A percentile compares a stretch with the other conserved stretches of the same genome.
Evolutionary conservation across 1,140 invertebrate species (phyloP).

Genomic region (Vanessa atalanta): DNA sequence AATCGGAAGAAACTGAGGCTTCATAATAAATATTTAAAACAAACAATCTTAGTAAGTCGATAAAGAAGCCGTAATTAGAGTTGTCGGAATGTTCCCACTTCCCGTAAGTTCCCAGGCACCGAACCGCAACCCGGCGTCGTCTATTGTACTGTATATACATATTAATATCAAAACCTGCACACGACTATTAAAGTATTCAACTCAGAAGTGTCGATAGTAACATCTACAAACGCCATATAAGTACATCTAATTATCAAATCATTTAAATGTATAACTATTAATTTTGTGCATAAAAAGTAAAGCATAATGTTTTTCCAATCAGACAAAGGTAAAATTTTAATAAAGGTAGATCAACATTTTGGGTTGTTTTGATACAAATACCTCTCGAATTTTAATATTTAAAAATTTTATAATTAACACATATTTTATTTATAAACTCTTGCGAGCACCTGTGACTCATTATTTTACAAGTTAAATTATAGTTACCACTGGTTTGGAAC

Average conservation of each 20-base stretch:
- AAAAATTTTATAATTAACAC: no score
- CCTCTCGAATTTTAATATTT: no score
- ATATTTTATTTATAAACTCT: no score
- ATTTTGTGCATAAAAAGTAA: no score
- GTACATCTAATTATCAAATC: background rate
- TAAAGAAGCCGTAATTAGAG: slow-evolving; percentile 37
- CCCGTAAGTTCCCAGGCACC: slow-evolving; percentile 40
- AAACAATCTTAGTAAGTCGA: slow-evolving; percentile 21
- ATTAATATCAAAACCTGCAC: slow-evolving; percentile 14
- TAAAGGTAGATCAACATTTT: no score
- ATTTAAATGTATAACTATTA: no score
- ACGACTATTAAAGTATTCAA: background rate
- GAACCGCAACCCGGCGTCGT: slow-evolving; percentile 32
- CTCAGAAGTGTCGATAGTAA: background rate
- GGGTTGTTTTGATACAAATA: no score
- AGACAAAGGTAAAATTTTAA: no score
- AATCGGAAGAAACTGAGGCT: background rate
- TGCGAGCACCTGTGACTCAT: no score
- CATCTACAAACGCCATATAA: background rate
- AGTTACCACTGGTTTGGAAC: no score
- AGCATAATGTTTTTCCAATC: no score
- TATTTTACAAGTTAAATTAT: no score
- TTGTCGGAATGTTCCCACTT: slow-evolving; percentile 39
- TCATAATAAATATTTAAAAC: slow-evolving; percentile 7
- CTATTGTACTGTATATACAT: slow-evolving; percentile 5